phyloP scores from a whole-genome alignment of 2,888 invertebrate species.

The Synanthedon tipuliformis region DNA sequence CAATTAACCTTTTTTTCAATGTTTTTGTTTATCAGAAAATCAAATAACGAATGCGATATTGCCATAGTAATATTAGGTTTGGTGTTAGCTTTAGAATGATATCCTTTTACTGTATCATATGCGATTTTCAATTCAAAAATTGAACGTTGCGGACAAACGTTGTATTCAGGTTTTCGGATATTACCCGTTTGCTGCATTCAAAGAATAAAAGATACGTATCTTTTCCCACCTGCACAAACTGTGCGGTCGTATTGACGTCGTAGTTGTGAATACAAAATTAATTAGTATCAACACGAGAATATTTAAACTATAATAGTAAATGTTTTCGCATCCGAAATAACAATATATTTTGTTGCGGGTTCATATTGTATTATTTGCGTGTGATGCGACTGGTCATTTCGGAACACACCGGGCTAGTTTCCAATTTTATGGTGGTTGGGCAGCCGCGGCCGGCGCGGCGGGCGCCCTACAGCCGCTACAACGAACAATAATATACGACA shows the following conservation, averaged over 20 bases:
- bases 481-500: no score
- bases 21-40: not conserved
- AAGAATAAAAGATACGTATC: no score
- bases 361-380: constrained; percentile 27
- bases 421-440: constrained; percentile 67
- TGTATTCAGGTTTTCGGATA: no score
- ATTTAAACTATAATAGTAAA: not conserved
- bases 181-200: no score
- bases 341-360: constrained; percentile 1
- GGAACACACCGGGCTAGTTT: constrained; percentile 41
- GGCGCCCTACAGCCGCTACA: constrained; percentile 1
- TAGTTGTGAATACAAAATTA: no score
- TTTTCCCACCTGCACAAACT: no score
- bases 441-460: constrained; percentile 27
- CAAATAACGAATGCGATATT: not conserved
- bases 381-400: constrained; percentile 38
- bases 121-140: no score
- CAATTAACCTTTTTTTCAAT: constrained; percentile 18
- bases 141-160: no score
- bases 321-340: not conserved
- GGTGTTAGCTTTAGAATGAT: no score
- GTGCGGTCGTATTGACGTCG: no score
- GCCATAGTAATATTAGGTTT: not conserved
- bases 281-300: no score
- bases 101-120: no score